Conservation (phyloP, 1,140 invertebrate species). For the Tribolium madens region DNA sequence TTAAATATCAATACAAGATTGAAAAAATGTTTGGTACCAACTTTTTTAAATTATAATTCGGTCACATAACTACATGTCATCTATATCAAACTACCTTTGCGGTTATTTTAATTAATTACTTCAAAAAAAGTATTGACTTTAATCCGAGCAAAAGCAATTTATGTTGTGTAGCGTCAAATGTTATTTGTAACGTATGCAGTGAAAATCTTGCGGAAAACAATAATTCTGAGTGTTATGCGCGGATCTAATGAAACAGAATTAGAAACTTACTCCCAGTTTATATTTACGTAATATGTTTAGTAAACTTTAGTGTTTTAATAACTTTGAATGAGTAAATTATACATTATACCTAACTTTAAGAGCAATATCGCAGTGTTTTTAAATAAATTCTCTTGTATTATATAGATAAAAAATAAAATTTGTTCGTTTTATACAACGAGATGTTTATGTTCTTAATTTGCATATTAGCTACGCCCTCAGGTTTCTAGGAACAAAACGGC, state of each 20-base stretch:
- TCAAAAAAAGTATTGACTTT: neutral
- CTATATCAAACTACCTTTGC: neutral
- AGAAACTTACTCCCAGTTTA: neutral
- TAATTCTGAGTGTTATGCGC: neutral
- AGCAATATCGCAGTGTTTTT: neutral
- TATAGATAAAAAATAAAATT: neutral
- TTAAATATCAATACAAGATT: too few species aligned
- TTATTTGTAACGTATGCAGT: neutral
- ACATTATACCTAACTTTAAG: neutral
- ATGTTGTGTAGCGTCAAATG: neutral
- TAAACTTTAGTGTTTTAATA: neutral
- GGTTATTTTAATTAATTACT: neutral
- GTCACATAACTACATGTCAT: too few species aligned
- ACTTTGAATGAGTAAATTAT: neutral
- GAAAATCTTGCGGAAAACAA: neutral
- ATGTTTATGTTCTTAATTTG: constrained; percentile 37
- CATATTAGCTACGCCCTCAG: constrained; percentile 27
- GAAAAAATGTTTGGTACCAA: too few species aligned
- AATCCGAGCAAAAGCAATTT: neutral
- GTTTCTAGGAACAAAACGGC: constrained; percentile 17
- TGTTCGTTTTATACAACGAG: constrained; percentile 11
- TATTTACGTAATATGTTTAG: neutral
- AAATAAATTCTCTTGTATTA: too few species aligned
- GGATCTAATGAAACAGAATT: neutral
- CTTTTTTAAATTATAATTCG: too few species aligned